Conservation (phyloP, 2,797 vertebrate genomes). For the Clarias laeviceps region DNA sequence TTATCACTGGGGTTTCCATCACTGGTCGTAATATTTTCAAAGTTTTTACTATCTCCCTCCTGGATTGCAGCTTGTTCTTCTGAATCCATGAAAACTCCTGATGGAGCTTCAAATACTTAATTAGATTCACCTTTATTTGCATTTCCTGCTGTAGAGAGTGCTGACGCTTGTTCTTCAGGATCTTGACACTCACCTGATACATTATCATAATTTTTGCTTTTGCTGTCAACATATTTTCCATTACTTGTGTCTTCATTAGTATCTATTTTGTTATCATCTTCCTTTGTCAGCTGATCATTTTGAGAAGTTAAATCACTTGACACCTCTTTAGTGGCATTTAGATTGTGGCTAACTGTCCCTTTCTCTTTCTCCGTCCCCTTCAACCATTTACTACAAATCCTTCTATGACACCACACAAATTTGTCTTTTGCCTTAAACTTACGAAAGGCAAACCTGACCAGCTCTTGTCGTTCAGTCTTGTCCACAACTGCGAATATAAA, state of each 20-base stretch:
- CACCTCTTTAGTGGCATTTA: background rate
- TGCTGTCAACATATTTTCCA: no score
- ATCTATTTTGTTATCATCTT: background rate
- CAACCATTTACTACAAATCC: slow-evolving; percentile 28
- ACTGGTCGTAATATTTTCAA: background rate
- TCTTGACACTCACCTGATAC: background rate
- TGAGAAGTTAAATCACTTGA: background rate
- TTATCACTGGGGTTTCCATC: background rate
- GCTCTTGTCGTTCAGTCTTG: slow-evolving; percentile 70
- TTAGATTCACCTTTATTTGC: background rate
- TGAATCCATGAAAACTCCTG: background rate
- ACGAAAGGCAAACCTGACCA: slow-evolving; percentile 81
- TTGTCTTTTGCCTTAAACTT: slow-evolving; percentile 67
- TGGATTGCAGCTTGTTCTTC: background rate
- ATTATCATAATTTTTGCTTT: background rate
- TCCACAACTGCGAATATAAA: slow-evolving; percentile 85
- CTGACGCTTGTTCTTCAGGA: background rate
- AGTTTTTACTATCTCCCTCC: background rate
- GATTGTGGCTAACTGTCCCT: no score
- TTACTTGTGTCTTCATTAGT: background rate
- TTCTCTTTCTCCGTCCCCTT: no score
- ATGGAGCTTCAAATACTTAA: background rate
- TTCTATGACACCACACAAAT: slow-evolving; percentile 88
- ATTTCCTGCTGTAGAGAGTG: background rate
- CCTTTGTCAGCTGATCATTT: no score